Evolutionary conservation across 2,888 invertebrate genomes (phyloP).

Genomic region (Allolobophora icterica): DNA sequence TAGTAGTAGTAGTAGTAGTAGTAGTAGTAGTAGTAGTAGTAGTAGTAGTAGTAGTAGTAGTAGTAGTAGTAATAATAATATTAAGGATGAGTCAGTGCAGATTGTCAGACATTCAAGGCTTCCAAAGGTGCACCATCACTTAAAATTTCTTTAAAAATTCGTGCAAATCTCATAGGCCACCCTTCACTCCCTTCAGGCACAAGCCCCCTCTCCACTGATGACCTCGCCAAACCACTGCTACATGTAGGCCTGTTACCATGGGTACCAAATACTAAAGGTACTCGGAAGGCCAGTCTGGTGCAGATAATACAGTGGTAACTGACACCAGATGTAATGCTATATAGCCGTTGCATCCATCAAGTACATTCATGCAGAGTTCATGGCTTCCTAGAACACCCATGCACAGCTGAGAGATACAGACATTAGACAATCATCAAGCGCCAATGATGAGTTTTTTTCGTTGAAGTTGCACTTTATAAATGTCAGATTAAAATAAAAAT

Average conservation of each 20-base stretch:
- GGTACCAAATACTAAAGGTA: neutral
- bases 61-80: no score
- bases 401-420: neutral
- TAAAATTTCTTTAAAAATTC: neutral
- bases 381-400: neutral
- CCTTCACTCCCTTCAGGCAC: neutral
- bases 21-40: no score
- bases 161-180: neutral
- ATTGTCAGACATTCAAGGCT: neutral
- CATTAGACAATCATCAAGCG: neutral
- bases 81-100: neutral
- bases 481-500: no score
- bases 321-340: conserved; percentile 5
- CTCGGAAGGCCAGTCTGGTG: neutral
- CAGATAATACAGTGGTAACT: neutral
- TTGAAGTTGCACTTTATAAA: no score
- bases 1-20: no score
- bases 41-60: no score
- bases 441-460: no score
- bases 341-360: neutral
- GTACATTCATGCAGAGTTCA: neutral
- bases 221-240: neutral
- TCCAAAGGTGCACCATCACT: neutral
- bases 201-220: neutral
- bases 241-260: neutral